Evolutionary conservation across 2,113 vertebrate genomes (phyloP).

Genomic region (Vombatus ursinus): DNA sequence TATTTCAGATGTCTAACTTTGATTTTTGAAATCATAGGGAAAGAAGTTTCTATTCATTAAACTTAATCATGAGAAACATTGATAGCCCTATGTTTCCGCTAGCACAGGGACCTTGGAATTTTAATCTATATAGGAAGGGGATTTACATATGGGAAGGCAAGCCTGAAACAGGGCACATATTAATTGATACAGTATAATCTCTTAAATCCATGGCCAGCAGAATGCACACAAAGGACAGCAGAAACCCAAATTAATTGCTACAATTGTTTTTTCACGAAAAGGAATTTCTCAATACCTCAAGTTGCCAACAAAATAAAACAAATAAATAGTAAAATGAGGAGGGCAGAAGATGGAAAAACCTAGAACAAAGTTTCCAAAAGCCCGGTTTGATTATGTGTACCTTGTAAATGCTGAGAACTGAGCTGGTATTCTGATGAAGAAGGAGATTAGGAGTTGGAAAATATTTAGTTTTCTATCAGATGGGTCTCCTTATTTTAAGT

Average conservation of each 20-base stretch:
- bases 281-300: slow-evolving; percentile 73
- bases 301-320: slow-evolving; percentile 66
- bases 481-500: not conserved
- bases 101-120: slow-evolving; percentile 74
- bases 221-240: slow-evolving; percentile 80
- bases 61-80: slow-evolving; percentile 78
- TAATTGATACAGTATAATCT: slow-evolving; percentile 79
- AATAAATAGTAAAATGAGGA: slow-evolving; percentile 62
- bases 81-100: slow-evolving; percentile 74
- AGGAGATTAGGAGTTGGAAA: not conserved
- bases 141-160: slow-evolving; percentile 81
- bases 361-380: slow-evolving; percentile 54
- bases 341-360: not conserved
- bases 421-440: not conserved
- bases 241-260: slow-evolving; percentile 80
- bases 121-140: slow-evolving; percentile 76
- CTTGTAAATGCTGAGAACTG: slow-evolving; percentile 58
- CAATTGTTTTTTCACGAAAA: slow-evolving; percentile 81
- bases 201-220: slow-evolving; percentile 81
- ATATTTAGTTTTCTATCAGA: slow-evolving; percentile 31
- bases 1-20: slow-evolving; percentile 78
- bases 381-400: slow-evolving; percentile 49
- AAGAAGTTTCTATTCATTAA: slow-evolving; percentile 81
- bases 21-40: slow-evolving; percentile 81
- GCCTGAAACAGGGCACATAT: slow-evolving; percentile 80